Base-by-base conservation (phyloP, 2,888 invertebrate genomes). In the Acleris holmiana region DNA sequence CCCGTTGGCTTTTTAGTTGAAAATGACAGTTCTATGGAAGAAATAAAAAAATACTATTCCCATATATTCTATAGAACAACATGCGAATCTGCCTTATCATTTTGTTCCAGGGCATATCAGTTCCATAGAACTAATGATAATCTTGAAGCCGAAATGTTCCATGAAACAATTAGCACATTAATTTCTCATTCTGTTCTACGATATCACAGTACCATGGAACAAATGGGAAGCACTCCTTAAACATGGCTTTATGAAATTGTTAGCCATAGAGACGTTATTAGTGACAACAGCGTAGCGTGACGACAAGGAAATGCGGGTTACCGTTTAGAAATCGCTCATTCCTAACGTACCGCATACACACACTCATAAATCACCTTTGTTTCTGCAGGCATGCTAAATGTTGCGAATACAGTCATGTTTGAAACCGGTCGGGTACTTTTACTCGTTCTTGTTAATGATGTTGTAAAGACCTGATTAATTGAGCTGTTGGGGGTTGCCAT, bases 271-370 rank as follows among this genome's bases (percentile, higher is more conserved):
- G 44, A 44, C 48, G 29, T 53, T 63, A 63, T 53, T 54, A 71
- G 73, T 75, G 79, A 77, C 76, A 76, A 73, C 74, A 67, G 71
- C 67, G 66, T 68, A 73, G 74, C 81, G 78, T 79, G 79, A 82
- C 84, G 76, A 77, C 76, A 73, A 78, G 77, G 82, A 81, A 81
- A 82, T 81, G 76, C 80, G 76, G 80, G 71, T 66, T 70, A 80
- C 66, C 72, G 71, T 79, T 82, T 83, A 80, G 80, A 86, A 83
- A 84, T 80, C 77, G 67, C 74, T 76, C 79, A 74, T 75, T 72
- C 69, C 72, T 67, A 62, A 68, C 72, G 68, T 70, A 53, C 48
- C 65, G 64, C 53, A 67, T 67, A 67, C 68, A 69, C 57, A 65
- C 66, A 68, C 58, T 60, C 49, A 66, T 64, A 66, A 62, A 56